Conservation (phyloP, 2,797 vertebrate species). For the Cyclura pinguis region DNA sequence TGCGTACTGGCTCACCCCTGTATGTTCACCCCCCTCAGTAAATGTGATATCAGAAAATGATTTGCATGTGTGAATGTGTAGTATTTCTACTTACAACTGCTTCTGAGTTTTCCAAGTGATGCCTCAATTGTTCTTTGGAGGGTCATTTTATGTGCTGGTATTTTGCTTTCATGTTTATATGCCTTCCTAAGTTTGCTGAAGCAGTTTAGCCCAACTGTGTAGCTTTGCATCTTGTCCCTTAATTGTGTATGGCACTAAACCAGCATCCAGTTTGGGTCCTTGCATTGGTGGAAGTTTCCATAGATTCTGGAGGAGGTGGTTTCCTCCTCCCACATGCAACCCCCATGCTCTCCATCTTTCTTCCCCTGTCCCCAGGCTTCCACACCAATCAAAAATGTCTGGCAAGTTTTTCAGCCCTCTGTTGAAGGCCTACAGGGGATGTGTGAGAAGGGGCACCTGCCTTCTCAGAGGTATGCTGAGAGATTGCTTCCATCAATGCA, state of each 20-base stretch:
- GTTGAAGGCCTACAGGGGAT: too few relatives aligned
- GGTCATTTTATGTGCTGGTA: background rate
- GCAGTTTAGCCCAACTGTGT: background rate
- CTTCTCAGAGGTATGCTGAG: too few relatives aligned
- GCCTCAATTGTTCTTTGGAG: background rate
- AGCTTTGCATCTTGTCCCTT: background rate
- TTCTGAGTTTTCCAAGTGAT: background rate
- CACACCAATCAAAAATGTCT: too few relatives aligned
- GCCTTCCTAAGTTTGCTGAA: background rate
- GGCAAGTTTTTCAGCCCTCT: too few relatives aligned
- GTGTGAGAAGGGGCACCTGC: too few relatives aligned
- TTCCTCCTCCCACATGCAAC: too few relatives aligned
- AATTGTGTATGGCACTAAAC: background rate
- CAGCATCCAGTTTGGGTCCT: too few relatives aligned
- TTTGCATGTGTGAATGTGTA: background rate
- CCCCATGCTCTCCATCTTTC: too few relatives aligned
- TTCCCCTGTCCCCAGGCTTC: too few relatives aligned
- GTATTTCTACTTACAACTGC: background rate
- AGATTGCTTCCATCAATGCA: too few relatives aligned
- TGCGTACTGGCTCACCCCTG: background rate
- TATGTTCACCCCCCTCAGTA: background rate
- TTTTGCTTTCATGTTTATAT: background rate
- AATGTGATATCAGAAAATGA: background rate
- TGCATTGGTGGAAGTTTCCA: too few relatives aligned
- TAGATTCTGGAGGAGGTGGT: too few relatives aligned